Conservation (phyloP, 2,797 vertebrate species). For the Takifugu rubripes region DNA sequence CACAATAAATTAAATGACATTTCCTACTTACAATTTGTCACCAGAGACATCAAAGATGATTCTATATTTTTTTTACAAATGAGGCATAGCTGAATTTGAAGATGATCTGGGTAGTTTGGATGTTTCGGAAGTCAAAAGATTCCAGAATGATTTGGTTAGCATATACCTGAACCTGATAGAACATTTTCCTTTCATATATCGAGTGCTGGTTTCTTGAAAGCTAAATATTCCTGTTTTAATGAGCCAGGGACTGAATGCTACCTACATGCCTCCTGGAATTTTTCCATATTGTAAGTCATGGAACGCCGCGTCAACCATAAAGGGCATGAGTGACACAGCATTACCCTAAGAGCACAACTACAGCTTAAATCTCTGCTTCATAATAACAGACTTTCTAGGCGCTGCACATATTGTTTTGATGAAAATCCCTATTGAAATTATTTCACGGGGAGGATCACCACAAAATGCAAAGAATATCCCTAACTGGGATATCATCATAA, state of each 20-base stretch:
- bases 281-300: conserved; percentile 48
- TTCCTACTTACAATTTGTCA: conserved; percentile 1
- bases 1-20: not conserved
- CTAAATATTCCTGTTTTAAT: no score
- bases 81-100: not conserved
- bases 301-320: conserved; percentile 47
- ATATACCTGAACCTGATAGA: no score
- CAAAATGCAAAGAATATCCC: not conserved
- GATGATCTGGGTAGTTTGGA: no score
- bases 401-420: no score
- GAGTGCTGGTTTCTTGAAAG: no score
- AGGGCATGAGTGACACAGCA: conserved; percentile 8
- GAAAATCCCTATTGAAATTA: no score
- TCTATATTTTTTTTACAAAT: not conserved
- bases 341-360: conserved; percentile 14
- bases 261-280: conserved; percentile 48
- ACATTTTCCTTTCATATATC: no score
- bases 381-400: no score
- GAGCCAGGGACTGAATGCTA: conserved; percentile 30
- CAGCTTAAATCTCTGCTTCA: no score
- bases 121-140: no score
- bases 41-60: not conserved
- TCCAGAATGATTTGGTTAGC: no score
- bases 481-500: not conserved
- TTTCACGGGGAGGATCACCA: not conserved